phyloP scores from a whole-genome alignment of 2,797 vertebrate genomes.

The Lemur catta region DNA sequence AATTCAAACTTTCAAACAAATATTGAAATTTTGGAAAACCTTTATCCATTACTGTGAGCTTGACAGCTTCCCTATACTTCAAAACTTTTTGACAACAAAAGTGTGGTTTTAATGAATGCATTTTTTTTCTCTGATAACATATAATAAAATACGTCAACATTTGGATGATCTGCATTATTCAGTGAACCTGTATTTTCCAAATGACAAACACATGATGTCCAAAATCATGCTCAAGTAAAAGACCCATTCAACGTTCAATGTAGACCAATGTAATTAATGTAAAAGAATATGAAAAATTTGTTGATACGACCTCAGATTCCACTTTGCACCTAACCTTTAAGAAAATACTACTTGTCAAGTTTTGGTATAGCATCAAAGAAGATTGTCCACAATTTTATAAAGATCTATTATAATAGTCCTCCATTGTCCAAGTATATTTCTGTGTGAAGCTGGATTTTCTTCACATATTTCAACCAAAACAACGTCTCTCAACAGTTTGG shows the following conservation, averaged over 20 bases:
- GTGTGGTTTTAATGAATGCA: neutral
- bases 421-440: neutral
- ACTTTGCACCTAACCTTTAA: neutral
- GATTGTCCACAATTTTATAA: neutral
- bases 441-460: neutral
- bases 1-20: neutral
- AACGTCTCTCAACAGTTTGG: neutral
- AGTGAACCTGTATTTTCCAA: neutral
- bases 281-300: neutral
- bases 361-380: neutral
- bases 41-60: neutral
- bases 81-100: neutral
- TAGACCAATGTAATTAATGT: neutral
- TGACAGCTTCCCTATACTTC: neutral
- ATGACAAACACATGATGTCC: neutral
- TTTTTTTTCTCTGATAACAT: neutral
- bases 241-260: neutral
- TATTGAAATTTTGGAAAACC: neutral
- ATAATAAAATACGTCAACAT: neutral
- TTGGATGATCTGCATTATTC: neutral
- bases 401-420: neutral
- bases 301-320: neutral
- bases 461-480: neutral
- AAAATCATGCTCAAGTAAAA: neutral
- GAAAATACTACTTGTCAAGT: neutral